These are phyloP conservation scores for Meandrusa payeni DNA, from an alignment of 2,888 invertebrate genomes.

Conservation along the genomic window DNA sequence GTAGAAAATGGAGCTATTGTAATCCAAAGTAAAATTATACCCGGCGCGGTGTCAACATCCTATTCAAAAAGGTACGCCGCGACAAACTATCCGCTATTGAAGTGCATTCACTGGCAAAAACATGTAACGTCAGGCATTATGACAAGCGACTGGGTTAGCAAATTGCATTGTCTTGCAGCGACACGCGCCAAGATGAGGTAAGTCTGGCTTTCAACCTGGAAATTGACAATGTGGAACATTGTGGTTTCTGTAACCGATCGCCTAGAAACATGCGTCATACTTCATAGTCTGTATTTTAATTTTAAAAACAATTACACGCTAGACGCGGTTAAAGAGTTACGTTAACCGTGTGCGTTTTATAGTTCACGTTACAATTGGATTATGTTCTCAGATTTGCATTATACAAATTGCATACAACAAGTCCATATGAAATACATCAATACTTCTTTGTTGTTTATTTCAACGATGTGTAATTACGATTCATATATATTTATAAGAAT, in stretches of 20 bases:
- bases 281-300: conserved; percentile 8
- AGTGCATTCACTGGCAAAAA: conserved; percentile 41
- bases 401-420: conserved; percentile 15
- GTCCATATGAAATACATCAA: neutral
- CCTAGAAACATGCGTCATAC: conserved; percentile 16
- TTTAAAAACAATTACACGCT: conserved; percentile 17
- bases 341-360: conserved; percentile 7
- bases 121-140: conserved; percentile 36
- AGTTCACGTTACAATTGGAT: conserved; percentile 15
- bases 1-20: conserved; percentile 23
- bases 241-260: conserved; percentile 18
- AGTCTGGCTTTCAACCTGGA: conserved; percentile 15
- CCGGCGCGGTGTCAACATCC: conserved; percentile 24
- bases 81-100: conserved; percentile 34
- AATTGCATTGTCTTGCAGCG: conserved; percentile 27
- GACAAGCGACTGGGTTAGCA: conserved; percentile 23
- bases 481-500: neutral
- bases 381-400: conserved; percentile 10
- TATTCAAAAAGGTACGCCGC: conserved; percentile 28
- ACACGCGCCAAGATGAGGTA: conserved; percentile 21
- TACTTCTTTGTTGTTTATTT: too few relatives aligned
- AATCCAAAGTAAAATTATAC: conserved; percentile 22
- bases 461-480: too few relatives aligned
- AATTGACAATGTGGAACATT: conserved; percentile 15
- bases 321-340: conserved; percentile 13